Evolutionary conservation across 1,140 invertebrate species (phyloP), one percentile per base, ranked within the genome.

Genomic region (Homalodisca vitripennis): DNA sequence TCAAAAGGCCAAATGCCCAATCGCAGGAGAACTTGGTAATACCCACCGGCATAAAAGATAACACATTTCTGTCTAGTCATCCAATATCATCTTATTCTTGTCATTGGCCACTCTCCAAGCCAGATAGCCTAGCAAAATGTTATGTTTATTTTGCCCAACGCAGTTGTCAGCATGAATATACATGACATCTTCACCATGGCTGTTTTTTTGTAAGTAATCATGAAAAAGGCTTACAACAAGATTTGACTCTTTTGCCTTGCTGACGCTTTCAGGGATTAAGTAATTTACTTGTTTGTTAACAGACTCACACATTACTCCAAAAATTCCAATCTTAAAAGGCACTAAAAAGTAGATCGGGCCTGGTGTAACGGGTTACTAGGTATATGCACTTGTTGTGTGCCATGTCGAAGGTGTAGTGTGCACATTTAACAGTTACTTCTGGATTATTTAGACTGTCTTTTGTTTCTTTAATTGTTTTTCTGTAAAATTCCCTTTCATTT

Each of bases 111-210:
- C n/a, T 17, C 66, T 51, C 66, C 48, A 67, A 26, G 66, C 66
- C 27, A 67, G 29, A 20, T 67, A 67, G 24, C 48, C 66, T 6
- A 67, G 14, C 3, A 67, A 17, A 53, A 67, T 67, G 20, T 67
- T 67, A 22, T 73, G 71, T 48, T 70, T 73, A 34, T 73, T 73
- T 31, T 73, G 72, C n/a, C 51, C 72, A 10, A 57, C 51, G 69
- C 70, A 73, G 57, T 73, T 73, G 22, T 71, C 72, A 17, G 69
- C 72, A 65, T 73, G 71, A 14, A 73, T 46, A 65, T 30, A 57
- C 26, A 71, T 53, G 24, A 31, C 12, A 1, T 64, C n/a, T 63
- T 73, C 68, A 13, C 66, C 66, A n/a, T 14, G 17, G 32, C 26
- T 57, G 24, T 71, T 27, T 17, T 31, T 62, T 67, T 73, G 31